Conservation (phyloP, 2,888 invertebrate genomes). For the Gryllus longicercus region DNA sequence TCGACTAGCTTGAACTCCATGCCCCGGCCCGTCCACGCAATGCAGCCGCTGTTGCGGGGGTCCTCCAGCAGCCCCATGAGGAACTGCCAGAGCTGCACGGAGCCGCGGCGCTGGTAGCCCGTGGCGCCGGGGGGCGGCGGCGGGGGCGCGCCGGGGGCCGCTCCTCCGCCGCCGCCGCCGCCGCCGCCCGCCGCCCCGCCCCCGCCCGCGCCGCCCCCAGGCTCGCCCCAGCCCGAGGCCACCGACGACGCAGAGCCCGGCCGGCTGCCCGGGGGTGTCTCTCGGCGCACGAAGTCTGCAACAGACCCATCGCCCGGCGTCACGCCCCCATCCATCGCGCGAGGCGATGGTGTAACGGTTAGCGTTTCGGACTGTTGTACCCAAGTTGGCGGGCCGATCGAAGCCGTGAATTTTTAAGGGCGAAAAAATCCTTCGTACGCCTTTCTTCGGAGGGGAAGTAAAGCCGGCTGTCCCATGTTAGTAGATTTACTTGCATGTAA, state of each 20-base stretch:
- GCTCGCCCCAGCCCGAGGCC: constrained; percentile 32
- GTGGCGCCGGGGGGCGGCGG: constrained; percentile 28
- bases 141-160: constrained; percentile 23
- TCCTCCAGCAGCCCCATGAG: constrained; percentile 76
- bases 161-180: constrained; percentile 21
- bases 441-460: no score
- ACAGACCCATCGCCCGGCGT: not conserved
- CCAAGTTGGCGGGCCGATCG: no score
- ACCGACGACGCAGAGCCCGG: constrained; percentile 33
- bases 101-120: constrained; percentile 64
- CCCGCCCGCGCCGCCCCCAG: not conserved
- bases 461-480: no score
- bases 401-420: no score
- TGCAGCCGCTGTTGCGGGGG: constrained; percentile 70
- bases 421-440: no score
- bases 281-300: not conserved
- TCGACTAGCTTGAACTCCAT: constrained; percentile 95
- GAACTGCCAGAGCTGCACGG: constrained; percentile 93
- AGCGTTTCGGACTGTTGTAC: no score
- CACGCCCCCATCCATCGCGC: no score
- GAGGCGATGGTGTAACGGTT: no score
- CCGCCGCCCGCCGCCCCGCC: not conserved
- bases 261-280: constrained; percentile 21
- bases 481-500: no score
- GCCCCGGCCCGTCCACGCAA: constrained; percentile 92